phyloP scores from a whole-genome alignment of 2,113 vertebrate species.

The Turdus rufiventris region DNA sequence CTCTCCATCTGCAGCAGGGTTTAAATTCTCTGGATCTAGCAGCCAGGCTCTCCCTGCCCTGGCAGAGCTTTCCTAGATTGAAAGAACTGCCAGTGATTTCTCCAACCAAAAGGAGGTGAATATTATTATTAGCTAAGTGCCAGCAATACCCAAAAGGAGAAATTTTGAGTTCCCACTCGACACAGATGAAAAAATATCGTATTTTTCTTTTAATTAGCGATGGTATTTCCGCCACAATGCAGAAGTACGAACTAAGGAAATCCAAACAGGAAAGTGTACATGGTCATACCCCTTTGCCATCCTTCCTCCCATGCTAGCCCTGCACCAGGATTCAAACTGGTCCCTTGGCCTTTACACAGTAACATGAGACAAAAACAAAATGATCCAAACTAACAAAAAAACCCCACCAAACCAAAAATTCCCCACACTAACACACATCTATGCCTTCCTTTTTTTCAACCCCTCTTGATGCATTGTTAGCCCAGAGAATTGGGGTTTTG shows the following conservation, averaged over 20 bases:
- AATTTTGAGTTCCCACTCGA: background rate
- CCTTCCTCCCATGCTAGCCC: background rate
- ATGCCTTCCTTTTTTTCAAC: background rate
- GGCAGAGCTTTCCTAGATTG: background rate
- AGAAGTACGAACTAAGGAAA: background rate
- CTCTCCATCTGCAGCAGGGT: background rate
- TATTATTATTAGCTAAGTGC: background rate
- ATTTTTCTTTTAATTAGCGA: background rate
- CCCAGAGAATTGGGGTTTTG: background rate
- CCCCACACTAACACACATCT: background rate
- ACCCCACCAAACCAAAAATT: rapidly evolving
- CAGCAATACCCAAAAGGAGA: background rate
- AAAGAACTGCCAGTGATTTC: background rate
- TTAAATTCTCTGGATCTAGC: background rate
- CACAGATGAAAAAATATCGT: background rate
- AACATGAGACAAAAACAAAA: background rate
- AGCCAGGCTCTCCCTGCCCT: background rate
- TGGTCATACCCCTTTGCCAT: background rate
- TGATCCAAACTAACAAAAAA: background rate
- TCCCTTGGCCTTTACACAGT: background rate
- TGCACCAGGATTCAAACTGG: background rate
- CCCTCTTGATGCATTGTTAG: background rate
- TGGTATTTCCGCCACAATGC: background rate
- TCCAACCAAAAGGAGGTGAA: background rate
- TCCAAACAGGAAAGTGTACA: background rate